These are phyloP conservation scores for Sisor rabdophorus DNA, from an alignment of 2,113 vertebrate genomes.

Conservation along the genomic window DNA sequence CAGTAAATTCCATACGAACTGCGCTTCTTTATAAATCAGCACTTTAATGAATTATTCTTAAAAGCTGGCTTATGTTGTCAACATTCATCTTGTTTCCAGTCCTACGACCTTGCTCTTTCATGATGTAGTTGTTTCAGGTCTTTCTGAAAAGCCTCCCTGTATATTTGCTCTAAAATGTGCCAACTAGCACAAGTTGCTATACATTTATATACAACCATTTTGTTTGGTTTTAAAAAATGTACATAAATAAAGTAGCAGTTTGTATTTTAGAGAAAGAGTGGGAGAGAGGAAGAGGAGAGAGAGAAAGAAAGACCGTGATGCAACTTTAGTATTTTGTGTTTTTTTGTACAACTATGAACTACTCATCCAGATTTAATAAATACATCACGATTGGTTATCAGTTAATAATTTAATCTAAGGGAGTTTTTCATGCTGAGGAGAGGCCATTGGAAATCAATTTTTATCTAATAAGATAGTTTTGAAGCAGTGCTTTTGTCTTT, in stretches of 20 bases:
- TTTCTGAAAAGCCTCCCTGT: constrained; percentile 17
- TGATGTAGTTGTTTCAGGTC: constrained; percentile 14
- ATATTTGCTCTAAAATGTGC: not conserved
- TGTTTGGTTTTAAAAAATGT: not conserved
- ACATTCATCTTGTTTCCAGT: constrained; percentile 23
- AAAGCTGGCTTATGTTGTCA: constrained; percentile 29
- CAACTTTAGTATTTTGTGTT: no score
- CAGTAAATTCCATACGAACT: constrained; percentile 61
- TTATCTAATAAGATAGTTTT: no score
- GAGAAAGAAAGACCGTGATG: no score
- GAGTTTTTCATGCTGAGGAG: no score
- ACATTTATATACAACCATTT: not conserved
- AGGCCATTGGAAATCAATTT: no score
- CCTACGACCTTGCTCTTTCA: not conserved
- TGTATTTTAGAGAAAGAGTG: not conserved
- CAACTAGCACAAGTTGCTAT: constrained; percentile 2
- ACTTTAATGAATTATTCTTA: constrained; percentile 58
- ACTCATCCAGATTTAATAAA: no score
- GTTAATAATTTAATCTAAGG: no score
- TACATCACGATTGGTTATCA: no score
- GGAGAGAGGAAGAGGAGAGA: not conserved
- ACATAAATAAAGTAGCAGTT: not conserved
- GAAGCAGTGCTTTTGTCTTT: no score
- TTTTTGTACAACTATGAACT: no score
- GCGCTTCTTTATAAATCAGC: constrained; percentile 59